Base-by-base conservation (phyloP, 2,113 vertebrate species). In the Grantiella picta region DNA sequence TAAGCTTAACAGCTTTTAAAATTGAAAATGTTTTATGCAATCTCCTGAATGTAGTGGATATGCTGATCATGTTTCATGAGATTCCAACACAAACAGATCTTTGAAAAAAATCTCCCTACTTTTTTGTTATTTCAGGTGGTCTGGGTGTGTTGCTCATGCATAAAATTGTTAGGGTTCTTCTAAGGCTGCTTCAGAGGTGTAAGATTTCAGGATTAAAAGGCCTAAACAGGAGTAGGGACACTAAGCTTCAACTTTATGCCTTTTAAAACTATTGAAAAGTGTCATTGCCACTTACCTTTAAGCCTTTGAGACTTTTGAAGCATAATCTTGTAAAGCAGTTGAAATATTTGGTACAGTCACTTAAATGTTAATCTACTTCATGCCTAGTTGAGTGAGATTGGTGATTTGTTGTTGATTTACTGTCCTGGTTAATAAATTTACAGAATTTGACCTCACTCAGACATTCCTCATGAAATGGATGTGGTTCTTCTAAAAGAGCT, bases 81-180 rank as follows among this genome's bases (percentile, higher is more conserved):
- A 89, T 92, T 97, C 95, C 96, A 97, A 94, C 64, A 92, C 77
- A 97, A 98, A 97, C 80, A 96, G 75, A 89, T 92, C 61, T 95
- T 94, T 91, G 45, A 25, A 31, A 38, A 60, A 53, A 76, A 12
- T 0, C 53, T 90, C 70, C n/a, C 65, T n/a, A 28, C 44, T 91
- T 82, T 75, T 90, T 91, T 98, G 97, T 98, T 98, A 94, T 98
- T 98, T 97, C 97, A 98, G 97, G 97, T 98, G 97, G 85, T 87
- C 90, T 78, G 93, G 81, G 92, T 96, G 96, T 96, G 95, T 97
- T 97, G 79, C 92, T 97, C 52, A 94, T 95, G 73, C 50, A 82
- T 96, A 95, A 97, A 96, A 92, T 96, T 92, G 77, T 93, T 96
- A 87, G 52, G 33, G 79, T 89, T 94, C 75, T 94, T 97, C 90